Conservation (phyloP, 1,140 invertebrate genomes). For the Monochamus saltuarius region DNA sequence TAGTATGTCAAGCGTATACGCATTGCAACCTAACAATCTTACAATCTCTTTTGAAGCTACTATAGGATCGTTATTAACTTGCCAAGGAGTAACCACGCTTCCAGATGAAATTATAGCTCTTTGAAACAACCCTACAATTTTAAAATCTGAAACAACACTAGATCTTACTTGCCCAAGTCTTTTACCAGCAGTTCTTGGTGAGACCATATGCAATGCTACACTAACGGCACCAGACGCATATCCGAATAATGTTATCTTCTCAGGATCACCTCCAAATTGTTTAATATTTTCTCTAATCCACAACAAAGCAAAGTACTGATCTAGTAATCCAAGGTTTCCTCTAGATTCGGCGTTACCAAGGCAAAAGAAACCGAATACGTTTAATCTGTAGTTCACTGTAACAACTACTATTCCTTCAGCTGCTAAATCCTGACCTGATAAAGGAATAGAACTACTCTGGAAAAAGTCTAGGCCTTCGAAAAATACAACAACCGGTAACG, state of each 20-base stretch:
- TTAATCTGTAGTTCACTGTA: slow-evolving; percentile 63
- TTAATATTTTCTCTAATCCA: slow-evolving; percentile 73
- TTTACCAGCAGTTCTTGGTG: slow-evolving; percentile 61
- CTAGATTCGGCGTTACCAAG: slow-evolving; percentile 57
- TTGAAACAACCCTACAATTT: slow-evolving; percentile 62
- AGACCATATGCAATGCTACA: slow-evolving; percentile 61
- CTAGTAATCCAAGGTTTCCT: slow-evolving; percentile 72
- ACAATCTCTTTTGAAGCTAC: slow-evolving; percentile 61
- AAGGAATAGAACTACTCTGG: slow-evolving; percentile 45
- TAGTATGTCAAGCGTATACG: slow-evolving; percentile 49
- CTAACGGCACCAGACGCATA: slow-evolving; percentile 66
- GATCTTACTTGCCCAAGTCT: neutral
- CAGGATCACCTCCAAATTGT: slow-evolving; percentile 71
- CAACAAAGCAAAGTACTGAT: slow-evolving; percentile 69
- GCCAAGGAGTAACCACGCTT: slow-evolving; percentile 65
- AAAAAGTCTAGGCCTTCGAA: slow-evolving; percentile 42
- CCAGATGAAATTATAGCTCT: slow-evolving; percentile 72
- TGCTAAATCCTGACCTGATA: slow-evolving; percentile 66
- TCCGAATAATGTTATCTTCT: slow-evolving; percentile 69
- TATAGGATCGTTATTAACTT: slow-evolving; percentile 54
- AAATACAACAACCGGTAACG: slow-evolving; percentile 39
- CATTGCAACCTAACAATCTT: slow-evolving; percentile 56
- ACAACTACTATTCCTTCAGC: slow-evolving; percentile 66
- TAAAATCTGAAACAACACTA: neutral
- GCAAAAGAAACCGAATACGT: slow-evolving; percentile 71